Base-by-base conservation (phyloP, 2,113 vertebrate genomes). In the Argyrosomus japonicus region DNA sequence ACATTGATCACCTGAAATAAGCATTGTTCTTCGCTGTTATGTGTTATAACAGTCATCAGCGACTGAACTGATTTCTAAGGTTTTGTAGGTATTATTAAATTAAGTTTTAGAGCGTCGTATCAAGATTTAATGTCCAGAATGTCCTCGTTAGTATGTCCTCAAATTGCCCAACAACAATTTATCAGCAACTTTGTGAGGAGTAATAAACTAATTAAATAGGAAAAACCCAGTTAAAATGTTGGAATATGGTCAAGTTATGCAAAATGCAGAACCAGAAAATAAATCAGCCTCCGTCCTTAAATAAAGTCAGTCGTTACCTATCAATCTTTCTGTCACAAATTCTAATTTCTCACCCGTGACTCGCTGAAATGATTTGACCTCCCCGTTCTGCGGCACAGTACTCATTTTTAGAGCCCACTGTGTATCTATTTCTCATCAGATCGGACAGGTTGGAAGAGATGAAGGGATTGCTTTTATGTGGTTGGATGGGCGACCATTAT, bases 381-480 rank as follows among this genome's bases (percentile, higher is more conserved):
- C 81, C 12, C 45, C 56, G 32, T 78, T 69, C 68, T 58, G 68
- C 43, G 19, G 14, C 15, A 40, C 50, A 72, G 19, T 25, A 11
- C 32, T 81, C 36, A 63, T 50, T 72, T 81, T 69, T 64, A 53
- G 60, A 81, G n/a, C 15, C 62, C 76, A 17, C 7, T 54, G 56
- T 56, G 56, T 50, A 63, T 92, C 64, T 67, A 50, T 86, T 80
- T 82, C 79, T 87, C 27, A 84, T 83, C 83, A 85, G 69, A 75
- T 74, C 61, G 79, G 75, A 82, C 57, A 77, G 79, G 78, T 45
- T 78, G 71, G 75, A 76, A 81, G 86, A 87, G 83, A 70, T 65
- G 51, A 86, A 75, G 68, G 74, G 86, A 90, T 86, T 91, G 83
- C 77, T 89, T 86, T 73, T 77, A 77, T 83, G 64, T 77, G 84